Evolutionary conservation across 2,888 invertebrate genomes (phyloP).

Genomic region (Physocephala rufipes): DNA sequence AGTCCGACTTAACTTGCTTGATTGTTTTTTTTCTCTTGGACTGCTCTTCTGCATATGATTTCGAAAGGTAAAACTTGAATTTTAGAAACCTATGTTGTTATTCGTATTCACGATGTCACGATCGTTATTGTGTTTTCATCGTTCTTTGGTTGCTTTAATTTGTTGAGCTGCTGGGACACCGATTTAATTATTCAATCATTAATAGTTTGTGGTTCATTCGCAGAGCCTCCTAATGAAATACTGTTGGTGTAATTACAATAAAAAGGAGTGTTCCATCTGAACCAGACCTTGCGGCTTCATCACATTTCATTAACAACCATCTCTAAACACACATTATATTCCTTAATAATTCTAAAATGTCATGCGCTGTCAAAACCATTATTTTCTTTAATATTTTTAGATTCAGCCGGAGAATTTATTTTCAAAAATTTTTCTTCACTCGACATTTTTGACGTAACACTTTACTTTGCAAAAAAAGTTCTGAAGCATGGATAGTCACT

Average conservation of each 20-base stretch:
- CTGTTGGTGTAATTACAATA: no score
- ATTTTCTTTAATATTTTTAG: background rate
- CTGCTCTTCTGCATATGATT: background rate
- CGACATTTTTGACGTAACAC: conserved; percentile 6
- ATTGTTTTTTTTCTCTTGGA: conserved; percentile 19
- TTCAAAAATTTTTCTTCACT: background rate
- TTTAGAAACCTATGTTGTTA: conserved; percentile 20
- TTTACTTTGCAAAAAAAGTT: background rate
- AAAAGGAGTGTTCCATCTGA: no score
- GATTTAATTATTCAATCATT: background rate
- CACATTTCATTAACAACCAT: no score
- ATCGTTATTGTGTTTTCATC: background rate
- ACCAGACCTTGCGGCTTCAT: no score
- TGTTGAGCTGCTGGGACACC: background rate
- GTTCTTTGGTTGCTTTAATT: background rate
- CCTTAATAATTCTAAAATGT: no score
- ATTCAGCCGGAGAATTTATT: background rate
- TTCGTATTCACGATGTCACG: conserved; percentile 1
- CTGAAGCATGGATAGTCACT: background rate
- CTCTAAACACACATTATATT: no score
- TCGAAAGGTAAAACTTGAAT: background rate
- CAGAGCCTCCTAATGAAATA: background rate
- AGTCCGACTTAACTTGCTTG: background rate
- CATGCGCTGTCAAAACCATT: background rate
- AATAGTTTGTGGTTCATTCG: background rate